Evolutionary conservation across 1,140 invertebrate genomes (phyloP).

Genomic region (Popillia japonica): DNA sequence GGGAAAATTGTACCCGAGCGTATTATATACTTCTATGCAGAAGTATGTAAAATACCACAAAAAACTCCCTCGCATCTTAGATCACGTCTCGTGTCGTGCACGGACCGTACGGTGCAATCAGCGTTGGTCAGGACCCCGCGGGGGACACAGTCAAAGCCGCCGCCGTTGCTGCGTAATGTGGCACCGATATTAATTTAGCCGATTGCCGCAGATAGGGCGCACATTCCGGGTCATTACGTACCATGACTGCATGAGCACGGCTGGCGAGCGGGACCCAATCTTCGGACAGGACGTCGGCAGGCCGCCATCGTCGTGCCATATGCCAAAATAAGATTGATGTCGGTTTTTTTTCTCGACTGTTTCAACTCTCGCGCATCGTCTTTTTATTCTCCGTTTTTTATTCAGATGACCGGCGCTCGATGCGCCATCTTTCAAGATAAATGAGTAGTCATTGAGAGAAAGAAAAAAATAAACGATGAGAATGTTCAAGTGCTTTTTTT

Average conservation of each 20-base stretch:
- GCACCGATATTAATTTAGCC: conserved; percentile 51
- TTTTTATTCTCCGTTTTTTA: neutral
- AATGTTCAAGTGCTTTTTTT: neutral
- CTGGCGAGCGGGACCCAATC: neutral
- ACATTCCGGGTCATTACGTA: conserved; percentile 49
- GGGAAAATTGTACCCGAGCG: too few species aligned
- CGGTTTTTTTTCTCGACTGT: neutral
- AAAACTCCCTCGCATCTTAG: neutral
- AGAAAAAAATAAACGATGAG: neutral
- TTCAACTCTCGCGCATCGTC: conserved; percentile 10
- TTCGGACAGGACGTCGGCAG: neutral
- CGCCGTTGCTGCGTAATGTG: conserved; percentile 51
- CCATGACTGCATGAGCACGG: conserved; percentile 48
- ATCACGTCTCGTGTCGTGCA: neutral
- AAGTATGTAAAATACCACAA: neutral
- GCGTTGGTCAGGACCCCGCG: conserved; percentile 38
- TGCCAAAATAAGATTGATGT: conserved; percentile 40
- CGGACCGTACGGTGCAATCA: conserved; percentile 20
- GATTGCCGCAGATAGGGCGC: conserved; percentile 43
- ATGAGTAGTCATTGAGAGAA: neutral
- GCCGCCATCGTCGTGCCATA: conserved; percentile 32
- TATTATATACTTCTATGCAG: too few species aligned
- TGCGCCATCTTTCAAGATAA: conserved; percentile 9
- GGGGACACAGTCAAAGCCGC: conserved; percentile 50
- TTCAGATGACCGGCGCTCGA: neutral